Evolutionary conservation across 2,888 invertebrate species (phyloP).

Genomic region (Polyommatus icarus): DNA sequence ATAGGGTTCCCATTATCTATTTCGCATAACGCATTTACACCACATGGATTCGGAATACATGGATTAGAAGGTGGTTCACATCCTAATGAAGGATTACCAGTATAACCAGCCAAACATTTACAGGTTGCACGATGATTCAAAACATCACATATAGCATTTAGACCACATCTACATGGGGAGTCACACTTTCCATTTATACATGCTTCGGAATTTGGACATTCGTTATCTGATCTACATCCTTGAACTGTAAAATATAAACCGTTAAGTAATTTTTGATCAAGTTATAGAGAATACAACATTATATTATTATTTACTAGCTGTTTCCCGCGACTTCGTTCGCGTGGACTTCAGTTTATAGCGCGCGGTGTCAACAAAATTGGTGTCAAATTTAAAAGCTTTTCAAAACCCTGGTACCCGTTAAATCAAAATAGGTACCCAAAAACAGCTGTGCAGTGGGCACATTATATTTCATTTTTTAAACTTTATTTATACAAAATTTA

Average conservation of each 20-base stretch:
- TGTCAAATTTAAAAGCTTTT: too few relatives aligned
- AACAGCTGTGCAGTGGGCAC: too few relatives aligned
- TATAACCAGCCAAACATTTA: slow-evolving; percentile 90
- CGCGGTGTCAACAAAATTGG: too few relatives aligned
- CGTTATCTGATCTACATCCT: slow-evolving; percentile 86
- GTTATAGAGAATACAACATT: not conserved
- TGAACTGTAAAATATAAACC: slow-evolving; percentile 68
- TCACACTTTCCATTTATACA: slow-evolving; percentile 88
- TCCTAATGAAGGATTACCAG: slow-evolving; percentile 86
- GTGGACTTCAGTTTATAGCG: too few relatives aligned
- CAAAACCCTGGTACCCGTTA: too few relatives aligned
- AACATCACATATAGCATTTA: slow-evolving; percentile 90
- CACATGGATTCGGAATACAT: slow-evolving; percentile 92
- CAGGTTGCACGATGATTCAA: slow-evolving; percentile 89
- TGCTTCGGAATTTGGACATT: slow-evolving; percentile 87
- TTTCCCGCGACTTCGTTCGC: too few relatives aligned
- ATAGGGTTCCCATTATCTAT: slow-evolving; percentile 91
- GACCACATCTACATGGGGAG: slow-evolving; percentile 89
- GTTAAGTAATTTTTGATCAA: not conserved
- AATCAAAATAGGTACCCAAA: too few relatives aligned
- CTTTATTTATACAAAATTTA: too few relatives aligned
- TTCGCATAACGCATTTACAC: slow-evolving; percentile 91
- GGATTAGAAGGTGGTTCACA: slow-evolving; percentile 89
- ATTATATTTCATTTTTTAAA: too few relatives aligned
- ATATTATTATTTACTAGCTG: too few relatives aligned